phyloP scores from a whole-genome alignment of 2,113 vertebrate genomes.

The Chaenogobius annularis region DNA sequence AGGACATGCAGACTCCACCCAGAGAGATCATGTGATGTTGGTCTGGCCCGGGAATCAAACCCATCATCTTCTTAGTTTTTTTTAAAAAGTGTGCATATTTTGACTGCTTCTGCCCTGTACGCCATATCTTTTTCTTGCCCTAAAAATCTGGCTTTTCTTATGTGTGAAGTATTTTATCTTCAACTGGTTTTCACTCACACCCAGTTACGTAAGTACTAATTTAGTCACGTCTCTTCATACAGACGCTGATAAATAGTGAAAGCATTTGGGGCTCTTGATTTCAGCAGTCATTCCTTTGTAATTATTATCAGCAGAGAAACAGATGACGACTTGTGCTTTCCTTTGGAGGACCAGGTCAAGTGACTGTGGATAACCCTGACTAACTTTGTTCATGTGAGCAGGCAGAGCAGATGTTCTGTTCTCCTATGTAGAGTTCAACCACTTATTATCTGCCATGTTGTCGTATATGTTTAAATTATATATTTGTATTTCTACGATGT shows the following conservation, averaged over 20 bases:
- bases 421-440: background rate
- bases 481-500: no score
- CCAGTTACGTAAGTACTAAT: conserved; percentile 24
- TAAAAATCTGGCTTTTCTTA: conserved; percentile 27
- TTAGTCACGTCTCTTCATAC: conserved; percentile 18
- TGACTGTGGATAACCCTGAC: conserved; percentile 1
- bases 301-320: conserved; percentile 27
- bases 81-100: conserved; percentile 15
- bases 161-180: conserved; percentile 32
- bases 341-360: conserved; percentile 20
- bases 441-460: background rate
- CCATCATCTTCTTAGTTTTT: background rate
- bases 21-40: no score
- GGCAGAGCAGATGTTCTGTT: background rate
- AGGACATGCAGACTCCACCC: no score
- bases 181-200: conserved; percentile 24
- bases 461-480: background rate
- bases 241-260: conserved; percentile 35
- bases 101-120: conserved; percentile 13
- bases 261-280: conserved; percentile 25
- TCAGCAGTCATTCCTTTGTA: conserved; percentile 15
- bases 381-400: background rate
- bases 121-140: conserved; percentile 39
- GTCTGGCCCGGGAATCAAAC: no score
- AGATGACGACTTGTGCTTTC: conserved; percentile 20